phyloP scores from a whole-genome alignment of 2,797 vertebrate genomes.

The Galago senegalensis region DNA sequence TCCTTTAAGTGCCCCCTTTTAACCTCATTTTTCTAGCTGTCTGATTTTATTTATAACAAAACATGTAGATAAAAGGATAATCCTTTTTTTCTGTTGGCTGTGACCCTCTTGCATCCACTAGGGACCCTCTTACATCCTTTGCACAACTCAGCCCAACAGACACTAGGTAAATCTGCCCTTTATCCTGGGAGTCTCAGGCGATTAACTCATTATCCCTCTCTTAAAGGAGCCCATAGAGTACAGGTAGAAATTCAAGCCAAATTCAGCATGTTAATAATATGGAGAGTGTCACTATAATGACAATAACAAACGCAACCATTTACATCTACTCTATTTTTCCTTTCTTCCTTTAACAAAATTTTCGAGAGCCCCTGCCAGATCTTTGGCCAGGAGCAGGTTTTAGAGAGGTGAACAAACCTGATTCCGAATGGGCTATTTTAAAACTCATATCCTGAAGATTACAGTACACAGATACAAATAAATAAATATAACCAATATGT shows the following conservation, averaged over 20 bases:
- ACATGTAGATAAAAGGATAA: neutral
- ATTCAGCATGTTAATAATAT: neutral
- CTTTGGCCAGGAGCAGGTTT: neutral
- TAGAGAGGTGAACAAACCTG: neutral
- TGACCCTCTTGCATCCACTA: neutral
- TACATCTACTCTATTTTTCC: neutral
- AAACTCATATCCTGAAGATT: neutral
- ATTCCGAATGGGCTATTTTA: neutral
- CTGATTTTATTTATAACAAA: constrained; percentile 44
- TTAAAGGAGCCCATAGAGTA: neutral
- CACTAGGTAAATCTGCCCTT: neutral
- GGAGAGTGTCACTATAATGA: neutral
- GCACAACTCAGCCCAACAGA: neutral
- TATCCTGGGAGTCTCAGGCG: neutral
- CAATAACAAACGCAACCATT: neutral
- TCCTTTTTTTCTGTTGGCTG: neutral
- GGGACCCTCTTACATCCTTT: neutral
- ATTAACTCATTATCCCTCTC: neutral
- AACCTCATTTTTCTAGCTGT: constrained; percentile 28
- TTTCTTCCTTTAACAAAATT: constrained; percentile 30
- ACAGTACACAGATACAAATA: neutral
- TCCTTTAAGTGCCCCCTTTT: neutral
- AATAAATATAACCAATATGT: neutral
- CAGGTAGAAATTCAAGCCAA: neutral
- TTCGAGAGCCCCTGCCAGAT: neutral